Evolutionary conservation across 1,140 invertebrate species (phyloP).

Genomic region (Drosophila subpulchrella): DNA sequence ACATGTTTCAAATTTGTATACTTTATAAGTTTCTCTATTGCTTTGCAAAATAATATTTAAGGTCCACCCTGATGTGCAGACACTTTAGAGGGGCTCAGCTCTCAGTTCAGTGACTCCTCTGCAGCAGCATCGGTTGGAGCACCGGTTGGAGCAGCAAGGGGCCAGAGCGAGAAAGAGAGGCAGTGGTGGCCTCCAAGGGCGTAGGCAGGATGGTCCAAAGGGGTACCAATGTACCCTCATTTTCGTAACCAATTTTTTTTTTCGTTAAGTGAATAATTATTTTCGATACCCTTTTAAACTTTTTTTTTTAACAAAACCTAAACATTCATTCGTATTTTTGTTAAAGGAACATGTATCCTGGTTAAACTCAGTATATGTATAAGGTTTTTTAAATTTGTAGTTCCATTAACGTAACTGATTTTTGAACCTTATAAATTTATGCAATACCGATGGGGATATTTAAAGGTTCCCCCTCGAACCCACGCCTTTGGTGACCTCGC

Average conservation of each 20-base stretch:
- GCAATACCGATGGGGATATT: neutral
- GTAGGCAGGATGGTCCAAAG: neutral
- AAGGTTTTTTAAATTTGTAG: too few relatives aligned
- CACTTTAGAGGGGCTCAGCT: neutral
- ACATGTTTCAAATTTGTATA: too few relatives aligned
- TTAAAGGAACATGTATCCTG: too few relatives aligned
- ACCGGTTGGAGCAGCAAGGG: neutral
- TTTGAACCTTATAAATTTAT: too few relatives aligned
- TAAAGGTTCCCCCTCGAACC: neutral
- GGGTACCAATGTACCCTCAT: neutral
- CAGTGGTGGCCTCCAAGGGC: slow-evolving; percentile 1
- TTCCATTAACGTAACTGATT: too few relatives aligned
- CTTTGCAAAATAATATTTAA: too few relatives aligned
- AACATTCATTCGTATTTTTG: too few relatives aligned
- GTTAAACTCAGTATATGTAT: too few relatives aligned
- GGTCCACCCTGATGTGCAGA: neutral
- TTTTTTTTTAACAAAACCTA: too few relatives aligned
- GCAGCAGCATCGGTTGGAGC: neutral
- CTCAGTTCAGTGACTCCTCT: slow-evolving; percentile 6
- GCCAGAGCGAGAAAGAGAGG: neutral
- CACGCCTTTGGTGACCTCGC: neutral
- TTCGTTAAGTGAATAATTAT: too few relatives aligned
- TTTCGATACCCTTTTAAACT: too few relatives aligned
- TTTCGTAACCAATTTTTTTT: neutral
- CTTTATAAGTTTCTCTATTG: too few relatives aligned